Conservation (phyloP, 92 coral and sea anemone genomes). For the Epizoanthus rinbou region DNA sequence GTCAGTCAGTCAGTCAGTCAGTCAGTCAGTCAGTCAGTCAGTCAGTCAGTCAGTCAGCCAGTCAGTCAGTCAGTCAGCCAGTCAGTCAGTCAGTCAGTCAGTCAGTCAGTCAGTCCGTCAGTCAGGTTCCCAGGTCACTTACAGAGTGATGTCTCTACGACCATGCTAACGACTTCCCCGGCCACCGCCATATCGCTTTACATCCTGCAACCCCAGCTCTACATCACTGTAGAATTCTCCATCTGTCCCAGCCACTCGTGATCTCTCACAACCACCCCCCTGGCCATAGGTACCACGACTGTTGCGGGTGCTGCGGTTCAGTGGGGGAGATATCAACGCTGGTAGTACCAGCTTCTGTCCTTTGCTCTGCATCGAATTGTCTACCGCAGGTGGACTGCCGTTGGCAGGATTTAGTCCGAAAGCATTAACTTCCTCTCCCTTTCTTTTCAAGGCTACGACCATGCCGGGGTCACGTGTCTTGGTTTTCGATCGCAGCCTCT, state of each 20-base stretch:
- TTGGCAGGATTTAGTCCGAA: not conserved
- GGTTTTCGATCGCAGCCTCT: not conserved
- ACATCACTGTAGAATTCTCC: conserved; percentile 1
- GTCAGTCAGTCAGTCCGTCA: too few relatives aligned
- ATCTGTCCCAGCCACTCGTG: not conserved
- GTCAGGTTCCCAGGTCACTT: too few relatives aligned
- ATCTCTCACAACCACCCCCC: not conserved
- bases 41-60: too few relatives aligned
- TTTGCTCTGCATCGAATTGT: not conserved
- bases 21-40: too few relatives aligned
- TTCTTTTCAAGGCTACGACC: not conserved
- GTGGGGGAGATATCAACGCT: not conserved
- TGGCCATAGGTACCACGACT: not conserved
- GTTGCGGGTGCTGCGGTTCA: conserved; percentile 1
- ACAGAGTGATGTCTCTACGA: too few relatives aligned
- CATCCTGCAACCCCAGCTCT: not conserved
- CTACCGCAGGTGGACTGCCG: not conserved
- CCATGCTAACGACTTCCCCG: not conserved
- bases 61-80: too few relatives aligned
- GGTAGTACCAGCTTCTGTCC: not conserved
- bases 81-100: too few relatives aligned
- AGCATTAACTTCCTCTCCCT: not conserved
- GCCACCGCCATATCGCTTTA: conserved; percentile 3
- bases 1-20: too few relatives aligned
- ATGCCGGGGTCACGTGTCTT: not conserved